Base-by-base conservation (phyloP, 2,797 vertebrate species). In the Cyprinella venusta region DNA sequence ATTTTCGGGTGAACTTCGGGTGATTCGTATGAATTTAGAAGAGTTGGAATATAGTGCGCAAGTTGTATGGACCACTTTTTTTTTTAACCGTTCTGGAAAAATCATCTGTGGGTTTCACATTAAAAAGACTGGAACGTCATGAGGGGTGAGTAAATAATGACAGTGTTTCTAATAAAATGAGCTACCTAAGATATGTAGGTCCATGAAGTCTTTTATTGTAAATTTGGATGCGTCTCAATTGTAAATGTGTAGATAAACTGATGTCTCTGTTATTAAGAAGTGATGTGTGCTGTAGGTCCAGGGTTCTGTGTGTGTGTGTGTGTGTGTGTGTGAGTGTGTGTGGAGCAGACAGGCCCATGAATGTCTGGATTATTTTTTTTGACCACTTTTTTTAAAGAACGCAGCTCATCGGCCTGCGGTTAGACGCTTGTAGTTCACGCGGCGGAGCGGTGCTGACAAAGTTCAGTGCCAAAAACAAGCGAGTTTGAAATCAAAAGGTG, bases 161-260 rank as follows among this genome's bases (percentile, higher is more conserved):
- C 36, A 9, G 2, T 36, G 45, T 6, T 63, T 21, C 13, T 61
- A 59, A 40, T 70, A 38, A 69, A 38, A 56, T 30, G 24, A 82
- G 63, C 50, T 76, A 82, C 72, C 63, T 68, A 21, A 26, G 33
- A 79, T 61, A 76, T 40, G 45, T 33, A 71, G 77, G 64, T 84
- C 59, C 77, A 48, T 24, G 5, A 56, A 52, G 24, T 70, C 1
- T 80, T 24, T 40, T 45, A 69, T 77, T 76, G 72, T 83, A 76
- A 61, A 82, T 85, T 86, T 40, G 56, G 65, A 61, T 82, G 38
- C 16, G 83, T 76, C 45, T 81, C 8, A 48, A 59, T 85, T 88
- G 83, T 88, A 88, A 72, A 86, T 86, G 67, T 86, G 85, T 88
- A 85, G 74, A 86, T 88, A 86, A 42, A 74, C 63, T 69, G 70